Evolutionary conservation across 2,888 invertebrate species (phyloP), one percentile per base, ranked within the genome.

Genomic region (Erpobdella octoculata): DNA sequence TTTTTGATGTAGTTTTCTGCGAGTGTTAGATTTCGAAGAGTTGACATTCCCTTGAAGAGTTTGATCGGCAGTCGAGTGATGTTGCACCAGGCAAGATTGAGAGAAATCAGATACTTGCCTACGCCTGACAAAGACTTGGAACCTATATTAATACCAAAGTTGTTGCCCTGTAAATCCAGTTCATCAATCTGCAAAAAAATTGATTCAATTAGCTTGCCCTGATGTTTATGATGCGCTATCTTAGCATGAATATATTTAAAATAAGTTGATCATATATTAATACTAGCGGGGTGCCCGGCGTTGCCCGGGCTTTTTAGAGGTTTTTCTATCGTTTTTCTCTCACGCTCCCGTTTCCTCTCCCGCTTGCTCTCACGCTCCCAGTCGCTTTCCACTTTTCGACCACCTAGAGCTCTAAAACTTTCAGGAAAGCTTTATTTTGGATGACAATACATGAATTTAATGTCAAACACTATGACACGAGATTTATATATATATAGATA

Each of bases 81-180:
- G 73, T 75, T 73, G 25, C 72, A 73, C 76, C 76, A 76, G 18
- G 74, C 76, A 28, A 76, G 53, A 62, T 74, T 75, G 46, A 76
- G 37, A 12, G 73, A 73, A 18, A 61, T 25, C 38, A 76, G 67
- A 28, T 58, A 28, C n/a, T 65, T 64, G 9, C 65, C 68, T 8
- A 72, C 67, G 6, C 74, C 74, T 3, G 65, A 35, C 53, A 76
- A 76, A 12, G 73, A 73, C 31, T 46, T 58, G 6, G 70, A 61
- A 46, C 65, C n/a, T 9, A 76, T 68, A 35, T 48, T 35, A 48
- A 64, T 38, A 2, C 58, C 66, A 35, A 76, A 72, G 70, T 73
- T 72, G 62, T 76, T 76, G 28, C 76, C 76, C 58, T 75, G 74
- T 8, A 76, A 64, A 70, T 76, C 75, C 31, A 76, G 71, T 21